A percentile compares a stretch with the other conserved stretches of the same genome.
Evolutionary conservation across 2,113 vertebrate genomes (phyloP).

Genomic region (Delphinus delphis): DNA sequence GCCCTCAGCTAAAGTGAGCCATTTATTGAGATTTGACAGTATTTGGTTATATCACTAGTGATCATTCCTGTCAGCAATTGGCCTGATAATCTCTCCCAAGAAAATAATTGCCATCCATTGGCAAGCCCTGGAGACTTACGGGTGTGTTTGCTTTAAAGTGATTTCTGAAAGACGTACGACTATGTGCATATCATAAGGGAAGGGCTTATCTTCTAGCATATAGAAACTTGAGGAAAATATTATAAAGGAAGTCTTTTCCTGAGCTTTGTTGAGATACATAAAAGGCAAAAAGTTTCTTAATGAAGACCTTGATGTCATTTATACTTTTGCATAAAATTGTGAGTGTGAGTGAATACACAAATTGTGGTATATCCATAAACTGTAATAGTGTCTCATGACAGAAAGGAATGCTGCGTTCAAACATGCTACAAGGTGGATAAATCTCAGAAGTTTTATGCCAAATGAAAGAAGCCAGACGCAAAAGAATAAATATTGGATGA

Average conservation of each 20-base stretch:
- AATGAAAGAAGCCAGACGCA: not conserved
- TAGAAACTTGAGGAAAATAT: slow-evolving; percentile 25
- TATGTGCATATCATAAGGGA: not conserved
- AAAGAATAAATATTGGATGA: not conserved
- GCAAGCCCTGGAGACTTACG: not conserved
- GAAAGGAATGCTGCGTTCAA: not conserved
- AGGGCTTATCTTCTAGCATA: not conserved
- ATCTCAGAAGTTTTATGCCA: not conserved
- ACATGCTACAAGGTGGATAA: not conserved
- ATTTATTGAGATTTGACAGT: not conserved
- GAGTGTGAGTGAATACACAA: not conserved
- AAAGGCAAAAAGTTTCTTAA: slow-evolving; percentile 30
- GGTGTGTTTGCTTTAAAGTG: not conserved
- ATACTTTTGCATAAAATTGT: slow-evolving; percentile 51
- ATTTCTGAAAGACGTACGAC: not conserved
- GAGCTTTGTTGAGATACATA: slow-evolving; percentile 41
- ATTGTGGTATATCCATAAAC: not conserved
- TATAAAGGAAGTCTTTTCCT: not conserved
- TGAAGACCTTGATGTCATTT: not conserved
- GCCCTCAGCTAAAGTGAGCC: not conserved
- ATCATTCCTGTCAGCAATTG: not conserved
- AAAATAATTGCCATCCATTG: not conserved
- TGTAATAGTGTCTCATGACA: not conserved
- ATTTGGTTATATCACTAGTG: not conserved
- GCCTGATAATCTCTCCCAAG: not conserved